Evolutionary conservation across 2,113 vertebrate genomes (phyloP), one percentile per base, ranked within the genome.

Genomic region (Pachyramphus minor): DNA sequence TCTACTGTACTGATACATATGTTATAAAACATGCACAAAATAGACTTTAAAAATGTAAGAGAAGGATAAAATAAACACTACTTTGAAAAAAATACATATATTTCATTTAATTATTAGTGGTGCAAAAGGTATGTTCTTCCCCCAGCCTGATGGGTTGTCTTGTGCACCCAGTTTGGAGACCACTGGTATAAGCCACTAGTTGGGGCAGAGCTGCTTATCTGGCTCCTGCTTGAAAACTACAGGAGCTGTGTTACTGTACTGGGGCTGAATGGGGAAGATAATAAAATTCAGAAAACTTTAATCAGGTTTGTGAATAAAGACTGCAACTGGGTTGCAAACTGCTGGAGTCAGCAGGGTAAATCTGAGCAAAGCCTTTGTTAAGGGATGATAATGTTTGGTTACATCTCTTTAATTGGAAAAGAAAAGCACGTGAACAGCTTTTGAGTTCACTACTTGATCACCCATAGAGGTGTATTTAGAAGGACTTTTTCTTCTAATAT

Each of bases 311-410:
- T 74, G 84, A 60, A 59, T 14, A 41, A 52, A n/a, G 17, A 11
- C 37, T 58, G 30, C 2, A 2, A 6, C 55, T 23, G 0, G 2
- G 4, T 45, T 0, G 0, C 55, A 28, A 78, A 11, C 41, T 18
- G 45, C 50, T 60, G 25, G 59, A 55, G 37, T 44, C 37, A 39
- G 27, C n/a, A 59, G 56, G 37, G 17, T 55, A 83, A 55, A 67
- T 13, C 47, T 37, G 42, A 79, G 56, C 60, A 45, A 71, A 87
- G 56, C 24, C 22, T 82, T 74, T 59, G 30, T 55, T 47, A 78
- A 60, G 66, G 47, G 56, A 47, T 20, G 18, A 56, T 78, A 24
- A 39, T 35, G 22, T 71, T 75, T 30, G 23, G 27, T 76, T 73
- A 33, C 45, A 39, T 24, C 21, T 55, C 35, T 72, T 35, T 42